These are phyloP conservation scores for Canis aureus DNA, from an alignment of 2,113 vertebrate genomes.

Conservation along the genomic window DNA sequence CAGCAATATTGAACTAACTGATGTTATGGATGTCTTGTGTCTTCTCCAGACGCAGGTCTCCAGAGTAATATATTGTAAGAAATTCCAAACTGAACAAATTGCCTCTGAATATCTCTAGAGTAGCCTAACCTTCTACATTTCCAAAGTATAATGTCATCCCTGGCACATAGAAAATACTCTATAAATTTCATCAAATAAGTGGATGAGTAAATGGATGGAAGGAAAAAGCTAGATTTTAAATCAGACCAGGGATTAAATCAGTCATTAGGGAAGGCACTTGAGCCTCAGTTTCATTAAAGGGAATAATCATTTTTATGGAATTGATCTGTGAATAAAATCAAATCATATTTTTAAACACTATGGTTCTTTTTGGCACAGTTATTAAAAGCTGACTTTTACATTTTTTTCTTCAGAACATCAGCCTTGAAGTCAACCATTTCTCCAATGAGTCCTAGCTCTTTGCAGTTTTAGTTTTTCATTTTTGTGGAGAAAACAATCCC, in stretches of 20 bases:
- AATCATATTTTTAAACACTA: slow-evolving; percentile 30
- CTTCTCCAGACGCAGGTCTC: background rate
- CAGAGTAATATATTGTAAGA: background rate
- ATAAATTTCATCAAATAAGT: slow-evolving; percentile 51
- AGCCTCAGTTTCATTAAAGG: slow-evolving; percentile 25
- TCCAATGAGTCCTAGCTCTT: background rate
- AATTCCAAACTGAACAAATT: slow-evolving; percentile 39
- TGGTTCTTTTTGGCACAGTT: slow-evolving; percentile 4
- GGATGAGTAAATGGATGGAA: slow-evolving; percentile 11
- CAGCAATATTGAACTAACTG: background rate
- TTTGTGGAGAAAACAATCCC: background rate
- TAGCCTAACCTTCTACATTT: background rate
- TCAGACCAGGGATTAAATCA: slow-evolving; percentile 52
- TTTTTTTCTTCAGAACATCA: background rate
- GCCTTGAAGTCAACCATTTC: background rate
- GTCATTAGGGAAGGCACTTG: slow-evolving; percentile 9
- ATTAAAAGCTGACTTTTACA: slow-evolving; percentile 14
- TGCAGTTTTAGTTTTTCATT: background rate
- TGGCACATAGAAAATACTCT: slow-evolving; percentile 11
- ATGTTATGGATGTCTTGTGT: background rate
- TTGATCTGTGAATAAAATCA: slow-evolving; percentile 55
- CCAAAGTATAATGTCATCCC: slow-evolving; percentile 2
- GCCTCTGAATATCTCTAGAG: background rate
- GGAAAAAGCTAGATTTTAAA: slow-evolving; percentile 45
- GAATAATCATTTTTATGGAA: slow-evolving; percentile 53